Base-by-base conservation (phyloP, 2,113 vertebrate genomes). In the Ardeotis arabs region DNA sequence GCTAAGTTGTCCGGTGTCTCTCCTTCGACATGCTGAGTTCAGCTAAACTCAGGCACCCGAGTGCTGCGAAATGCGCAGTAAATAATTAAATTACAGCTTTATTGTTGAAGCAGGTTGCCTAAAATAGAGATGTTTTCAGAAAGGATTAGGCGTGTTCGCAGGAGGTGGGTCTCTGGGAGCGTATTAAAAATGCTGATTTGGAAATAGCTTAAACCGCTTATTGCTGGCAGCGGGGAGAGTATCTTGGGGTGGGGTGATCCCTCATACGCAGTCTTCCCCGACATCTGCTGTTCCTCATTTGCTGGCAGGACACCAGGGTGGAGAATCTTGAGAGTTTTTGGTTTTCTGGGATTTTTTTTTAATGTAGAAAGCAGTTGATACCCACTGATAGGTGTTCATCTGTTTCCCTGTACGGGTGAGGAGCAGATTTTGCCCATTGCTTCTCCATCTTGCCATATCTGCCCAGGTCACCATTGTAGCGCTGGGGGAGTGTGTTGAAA, bases 251-350 rank as follows among this genome's bases (percentile, higher is more conserved):
- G 2, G 37, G 58, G 33, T 8, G 47, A 58, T 52, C 31, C 14
- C 35, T 52, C 59, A 2, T 2, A n/a, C 0, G 0, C 16, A 8
- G 29, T 11, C 44, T 64, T 31, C 41, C 35, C 22, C 24, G 24
- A 19, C 41, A 41, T 11, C 87, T 66, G 45, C 59, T 28, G 7
- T 14, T 27, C 20, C 58, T 56, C 53, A 21, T 15, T 35, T 31
- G 53, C 20, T 12, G 74, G 6, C 20, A 16, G 44, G 28, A 45
- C 28, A 14, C 24, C 20, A 23, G 44, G 33, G 9, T 22, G 76
- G 33, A n/a, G 12, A 25, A 15, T 7, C 7, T 33, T 44, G 4
- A 22, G 22, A 6, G 9, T 3, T 2, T 16, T 62, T 55, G 9
- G 8, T 23, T 12, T 12, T 44, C 41, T 49, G 47, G 47, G 18